Conservation (phyloP, 92 coral and sea anemone genomes). For the Desmophyllum pertusum region DNA sequence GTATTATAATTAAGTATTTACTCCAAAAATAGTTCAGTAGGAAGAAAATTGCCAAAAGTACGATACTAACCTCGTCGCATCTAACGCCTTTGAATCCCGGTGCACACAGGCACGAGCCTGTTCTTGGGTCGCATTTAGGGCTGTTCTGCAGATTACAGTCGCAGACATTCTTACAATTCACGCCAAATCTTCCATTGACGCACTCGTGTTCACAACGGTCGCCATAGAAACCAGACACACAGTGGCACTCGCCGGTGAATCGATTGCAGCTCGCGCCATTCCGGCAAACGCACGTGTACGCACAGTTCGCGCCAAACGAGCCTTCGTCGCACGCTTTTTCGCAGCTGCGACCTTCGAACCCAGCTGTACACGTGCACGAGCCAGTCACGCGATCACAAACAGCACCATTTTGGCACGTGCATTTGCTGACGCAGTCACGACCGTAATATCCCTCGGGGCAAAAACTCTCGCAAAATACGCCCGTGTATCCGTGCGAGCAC, state of each 20-base stretch:
- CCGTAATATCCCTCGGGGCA: slow-evolving; percentile 91
- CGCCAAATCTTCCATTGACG: slow-evolving; percentile 82
- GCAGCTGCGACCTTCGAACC: slow-evolving; percentile 71
- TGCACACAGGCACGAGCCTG: slow-evolving; percentile 82
- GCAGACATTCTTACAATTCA: slow-evolving; percentile 73
- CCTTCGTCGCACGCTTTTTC: slow-evolving; percentile 57
- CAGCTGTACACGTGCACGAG: slow-evolving; percentile 72
- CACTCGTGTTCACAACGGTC: slow-evolving; percentile 74
- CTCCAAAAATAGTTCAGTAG: background rate
- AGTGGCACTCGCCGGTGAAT: slow-evolving; percentile 69
- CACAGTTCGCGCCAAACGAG: slow-evolving; percentile 73
- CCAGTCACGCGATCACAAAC: slow-evolving; percentile 89
- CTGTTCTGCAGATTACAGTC: slow-evolving; percentile 83
- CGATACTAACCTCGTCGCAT: slow-evolving; percentile 80
- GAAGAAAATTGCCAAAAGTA: background rate
- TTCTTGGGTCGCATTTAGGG: slow-evolving; percentile 72
- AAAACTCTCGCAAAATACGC: slow-evolving; percentile 79
- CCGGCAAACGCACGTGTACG: slow-evolving; percentile 75
- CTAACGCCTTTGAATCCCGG: slow-evolving; percentile 81
- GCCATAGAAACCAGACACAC: slow-evolving; percentile 86
- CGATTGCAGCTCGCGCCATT: slow-evolving; percentile 79
- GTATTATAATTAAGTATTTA: no score
- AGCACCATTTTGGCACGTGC: slow-evolving; percentile 87
- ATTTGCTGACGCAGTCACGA: slow-evolving; percentile 58
- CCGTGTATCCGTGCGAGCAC: slow-evolving; percentile 77